phyloP scores from a whole-genome alignment of 2,797 vertebrate species.

The Alectoris magna region DNA sequence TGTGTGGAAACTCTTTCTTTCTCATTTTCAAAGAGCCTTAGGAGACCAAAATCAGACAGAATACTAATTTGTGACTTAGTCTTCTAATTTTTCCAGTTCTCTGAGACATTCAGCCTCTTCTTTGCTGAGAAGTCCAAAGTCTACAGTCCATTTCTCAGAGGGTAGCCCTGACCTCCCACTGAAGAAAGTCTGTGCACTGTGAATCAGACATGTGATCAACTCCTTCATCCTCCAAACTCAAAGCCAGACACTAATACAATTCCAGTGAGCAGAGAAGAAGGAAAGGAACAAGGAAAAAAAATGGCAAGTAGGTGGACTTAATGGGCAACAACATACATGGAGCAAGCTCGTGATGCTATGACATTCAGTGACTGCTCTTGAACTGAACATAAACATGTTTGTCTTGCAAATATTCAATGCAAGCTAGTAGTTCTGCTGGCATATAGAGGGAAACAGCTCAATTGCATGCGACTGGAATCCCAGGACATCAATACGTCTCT shows the following conservation, averaged over 20 bases:
- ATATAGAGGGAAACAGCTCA: neutral
- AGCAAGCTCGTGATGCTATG: neutral
- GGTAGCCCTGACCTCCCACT: neutral
- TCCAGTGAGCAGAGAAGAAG: neutral
- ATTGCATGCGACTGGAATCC: neutral
- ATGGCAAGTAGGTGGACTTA: neutral
- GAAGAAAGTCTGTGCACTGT: neutral
- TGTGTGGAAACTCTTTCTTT: neutral
- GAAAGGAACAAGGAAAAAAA: neutral
- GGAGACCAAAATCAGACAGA: neutral
- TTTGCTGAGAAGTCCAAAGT: neutral
- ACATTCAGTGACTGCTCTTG: neutral
- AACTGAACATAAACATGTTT: neutral
- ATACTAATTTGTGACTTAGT: neutral
- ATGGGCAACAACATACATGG: neutral
- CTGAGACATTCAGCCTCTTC: neutral
- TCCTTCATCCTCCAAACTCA: neutral
- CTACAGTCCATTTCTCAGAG: neutral
- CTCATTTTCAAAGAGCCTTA: neutral
- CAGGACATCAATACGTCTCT: neutral
- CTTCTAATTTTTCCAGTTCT: neutral
- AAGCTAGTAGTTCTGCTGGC: neutral
- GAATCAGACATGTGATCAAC: neutral
- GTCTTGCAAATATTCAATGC: neutral
- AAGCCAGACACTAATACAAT: neutral